These are phyloP conservation scores for Galaxea fascicularis DNA, from an alignment of 92 coral and sea anemone species.

Conservation along the genomic window DNA sequence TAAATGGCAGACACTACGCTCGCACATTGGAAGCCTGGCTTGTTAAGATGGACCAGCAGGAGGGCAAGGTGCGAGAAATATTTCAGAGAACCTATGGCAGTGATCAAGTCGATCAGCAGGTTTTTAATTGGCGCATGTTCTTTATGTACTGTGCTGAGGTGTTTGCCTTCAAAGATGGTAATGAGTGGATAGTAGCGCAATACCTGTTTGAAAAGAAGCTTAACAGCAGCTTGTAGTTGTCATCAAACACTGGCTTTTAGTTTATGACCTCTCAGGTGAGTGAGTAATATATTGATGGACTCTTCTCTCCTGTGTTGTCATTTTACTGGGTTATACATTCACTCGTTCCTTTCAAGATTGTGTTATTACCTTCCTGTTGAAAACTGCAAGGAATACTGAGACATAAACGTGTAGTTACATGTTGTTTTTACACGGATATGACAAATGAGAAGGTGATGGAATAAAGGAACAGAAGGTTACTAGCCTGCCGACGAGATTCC, in stretches of 20 bases:
- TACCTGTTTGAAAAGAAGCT: conserved; percentile 71
- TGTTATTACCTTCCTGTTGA: too few relatives aligned
- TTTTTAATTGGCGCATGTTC: conserved; percentile 94
- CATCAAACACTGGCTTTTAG: neutral
- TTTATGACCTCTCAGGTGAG: too few relatives aligned
- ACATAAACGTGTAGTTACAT: too few relatives aligned
- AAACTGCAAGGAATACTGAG: too few relatives aligned
- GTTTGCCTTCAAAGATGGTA: conserved; percentile 81
- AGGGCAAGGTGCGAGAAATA: conserved; percentile 61
- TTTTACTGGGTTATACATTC: too few relatives aligned
- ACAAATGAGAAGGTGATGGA: too few relatives aligned
- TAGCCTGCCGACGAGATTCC: too few relatives aligned
- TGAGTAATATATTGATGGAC: too few relatives aligned
- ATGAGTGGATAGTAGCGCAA: conserved; percentile 88
- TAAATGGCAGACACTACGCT: conserved; percentile 78
- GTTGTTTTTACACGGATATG: too few relatives aligned
- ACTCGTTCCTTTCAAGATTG: too few relatives aligned
- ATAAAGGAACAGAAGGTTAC: too few relatives aligned
- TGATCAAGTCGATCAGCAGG: conserved; percentile 68
- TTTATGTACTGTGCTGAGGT: conserved; percentile 85
- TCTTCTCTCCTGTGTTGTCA: neutral
- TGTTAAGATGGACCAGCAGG: conserved; percentile 70
- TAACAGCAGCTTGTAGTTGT: conserved; percentile 60
- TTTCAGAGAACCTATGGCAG: conserved; percentile 66
- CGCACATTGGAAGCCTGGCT: conserved; percentile 91